Evolutionary conservation across 2,888 invertebrate genomes (phyloP).

Genomic region (Muschampia plurimacula): DNA sequence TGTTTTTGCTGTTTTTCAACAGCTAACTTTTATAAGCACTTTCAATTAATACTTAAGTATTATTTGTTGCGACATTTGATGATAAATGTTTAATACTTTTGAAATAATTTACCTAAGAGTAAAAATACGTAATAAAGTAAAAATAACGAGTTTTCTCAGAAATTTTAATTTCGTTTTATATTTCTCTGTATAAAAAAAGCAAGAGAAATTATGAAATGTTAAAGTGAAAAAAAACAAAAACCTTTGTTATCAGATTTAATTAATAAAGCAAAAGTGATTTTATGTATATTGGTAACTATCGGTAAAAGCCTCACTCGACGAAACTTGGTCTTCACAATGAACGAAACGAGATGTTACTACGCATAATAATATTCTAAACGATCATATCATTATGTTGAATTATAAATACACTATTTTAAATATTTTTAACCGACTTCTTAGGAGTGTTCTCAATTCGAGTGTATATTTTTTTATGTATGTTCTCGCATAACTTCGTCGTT

Average conservation of each 20-base stretch:
- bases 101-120: not conserved
- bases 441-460: no score
- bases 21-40: slow-evolving; percentile 19
- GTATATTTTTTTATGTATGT: no score
- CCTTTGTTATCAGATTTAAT: not conserved
- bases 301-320: slow-evolving; percentile 3
- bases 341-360: not conserved
- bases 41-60: slow-evolving; percentile 18
- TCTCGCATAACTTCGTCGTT: no score
- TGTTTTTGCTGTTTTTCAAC: slow-evolving; percentile 6
- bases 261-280: not conserved
- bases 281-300: not conserved
- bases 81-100: not conserved
- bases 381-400: not conserved
- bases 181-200: no score
- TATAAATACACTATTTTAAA: no score
- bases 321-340: slow-evolving; percentile 9
- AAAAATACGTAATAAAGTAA: not conserved
- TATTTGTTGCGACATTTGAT: slow-evolving; percentile 5
- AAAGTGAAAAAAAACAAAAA: not conserved
- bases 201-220: no score
- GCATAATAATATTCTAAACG: not conserved
- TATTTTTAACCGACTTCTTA: no score
- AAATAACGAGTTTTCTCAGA: no score
- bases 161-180: no score